Percentiles rank a stretch among this genome's conserved stretches.
These are phyloP conservation scores for Falco novaeseelandiae DNA, from an alignment of 2,797 vertebrate genomes.

Conservation along the genomic window DNA sequence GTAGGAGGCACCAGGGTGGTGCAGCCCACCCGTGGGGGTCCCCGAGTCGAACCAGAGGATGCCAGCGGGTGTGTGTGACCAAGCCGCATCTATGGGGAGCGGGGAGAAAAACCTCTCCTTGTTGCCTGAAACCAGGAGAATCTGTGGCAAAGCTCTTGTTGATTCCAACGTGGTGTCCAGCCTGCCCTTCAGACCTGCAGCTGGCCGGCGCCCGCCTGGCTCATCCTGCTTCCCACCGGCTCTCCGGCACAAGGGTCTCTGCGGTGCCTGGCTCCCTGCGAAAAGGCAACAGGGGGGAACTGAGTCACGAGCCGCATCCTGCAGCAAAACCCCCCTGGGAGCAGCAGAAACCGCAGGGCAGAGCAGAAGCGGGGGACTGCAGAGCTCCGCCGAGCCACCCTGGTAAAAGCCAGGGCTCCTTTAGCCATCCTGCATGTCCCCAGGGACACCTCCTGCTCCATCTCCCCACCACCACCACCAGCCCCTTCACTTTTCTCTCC, in stretches of 20 bases:
- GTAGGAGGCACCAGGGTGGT: accelerated
- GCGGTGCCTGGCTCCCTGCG: accelerated
- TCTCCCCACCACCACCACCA: neutral
- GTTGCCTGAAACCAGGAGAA: neutral
- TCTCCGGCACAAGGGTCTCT: accelerated
- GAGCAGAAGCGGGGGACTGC: neutral
- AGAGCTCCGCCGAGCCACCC: accelerated
- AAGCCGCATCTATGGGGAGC: neutral
- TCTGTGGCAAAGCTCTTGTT: accelerated
- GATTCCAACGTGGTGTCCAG: accelerated
- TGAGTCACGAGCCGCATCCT: neutral
- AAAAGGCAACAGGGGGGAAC: neutral
- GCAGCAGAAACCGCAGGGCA: neutral
- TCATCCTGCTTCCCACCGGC: neutral
- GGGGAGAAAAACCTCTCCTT: accelerated
- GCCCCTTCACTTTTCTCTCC: neutral
- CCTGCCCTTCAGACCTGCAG: neutral
- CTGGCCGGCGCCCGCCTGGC: accelerated
- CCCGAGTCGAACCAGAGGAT: neutral
- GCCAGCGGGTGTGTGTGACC: accelerated
- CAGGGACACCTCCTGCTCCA: accelerated
- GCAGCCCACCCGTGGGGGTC: accelerated
- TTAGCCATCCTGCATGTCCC: accelerated
- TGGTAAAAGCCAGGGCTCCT: neutral
- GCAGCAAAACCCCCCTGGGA: neutral